Conservation (phyloP, 37 sponge, comb jelly and placozoan genomes). For the Corticium candelabrum region DNA sequence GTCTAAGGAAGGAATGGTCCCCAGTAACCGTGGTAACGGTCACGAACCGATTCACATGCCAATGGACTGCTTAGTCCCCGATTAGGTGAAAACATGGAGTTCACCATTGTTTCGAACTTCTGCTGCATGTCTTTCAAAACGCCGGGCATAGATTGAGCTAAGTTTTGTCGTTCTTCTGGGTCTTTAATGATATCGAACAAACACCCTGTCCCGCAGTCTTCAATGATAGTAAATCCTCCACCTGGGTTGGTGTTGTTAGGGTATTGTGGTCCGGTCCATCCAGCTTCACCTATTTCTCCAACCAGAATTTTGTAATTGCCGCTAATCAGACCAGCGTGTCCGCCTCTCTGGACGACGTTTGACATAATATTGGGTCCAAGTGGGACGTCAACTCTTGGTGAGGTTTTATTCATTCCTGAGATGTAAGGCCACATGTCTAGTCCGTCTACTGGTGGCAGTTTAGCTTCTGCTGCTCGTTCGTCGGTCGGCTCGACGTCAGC, state of each 20-base stretch:
- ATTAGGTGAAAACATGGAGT: slow-evolving; percentile 1
- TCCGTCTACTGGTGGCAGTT: slow-evolving; percentile 21
- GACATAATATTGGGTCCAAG: too few species aligned
- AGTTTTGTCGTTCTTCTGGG: slow-evolving; percentile 6
- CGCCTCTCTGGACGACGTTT: too few species aligned
- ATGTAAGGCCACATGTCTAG: slow-evolving; percentile 25
- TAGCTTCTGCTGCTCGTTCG: slow-evolving; percentile 21
- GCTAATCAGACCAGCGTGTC: too few species aligned
- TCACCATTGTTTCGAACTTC: not conserved
- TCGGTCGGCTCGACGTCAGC: slow-evolving; percentile 20
- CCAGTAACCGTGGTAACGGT: slow-evolving; percentile 26
- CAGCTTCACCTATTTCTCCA: slow-evolving; percentile 15
- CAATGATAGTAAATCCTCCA: not conserved
- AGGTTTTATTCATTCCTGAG: slow-evolving; percentile 18
- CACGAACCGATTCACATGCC: slow-evolving; percentile 16
- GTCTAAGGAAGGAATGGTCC: slow-evolving; percentile 18
- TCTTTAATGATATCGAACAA: slow-evolving; percentile 27
- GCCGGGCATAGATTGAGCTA: slow-evolving; percentile 3
- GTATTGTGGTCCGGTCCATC: slow-evolving; percentile 24
- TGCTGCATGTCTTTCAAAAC: slow-evolving; percentile 11
- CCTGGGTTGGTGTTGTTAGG: slow-evolving; percentile 8
- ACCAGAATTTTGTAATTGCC: slow-evolving; percentile 14
- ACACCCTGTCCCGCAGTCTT: slow-evolving; percentile 18
- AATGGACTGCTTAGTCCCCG: slow-evolving; percentile 9
- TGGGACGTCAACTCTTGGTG: slow-evolving; percentile 18